Evolutionary conservation across 2,113 vertebrate species (phyloP).

Genomic region (Emydocephalus ijimae): DNA sequence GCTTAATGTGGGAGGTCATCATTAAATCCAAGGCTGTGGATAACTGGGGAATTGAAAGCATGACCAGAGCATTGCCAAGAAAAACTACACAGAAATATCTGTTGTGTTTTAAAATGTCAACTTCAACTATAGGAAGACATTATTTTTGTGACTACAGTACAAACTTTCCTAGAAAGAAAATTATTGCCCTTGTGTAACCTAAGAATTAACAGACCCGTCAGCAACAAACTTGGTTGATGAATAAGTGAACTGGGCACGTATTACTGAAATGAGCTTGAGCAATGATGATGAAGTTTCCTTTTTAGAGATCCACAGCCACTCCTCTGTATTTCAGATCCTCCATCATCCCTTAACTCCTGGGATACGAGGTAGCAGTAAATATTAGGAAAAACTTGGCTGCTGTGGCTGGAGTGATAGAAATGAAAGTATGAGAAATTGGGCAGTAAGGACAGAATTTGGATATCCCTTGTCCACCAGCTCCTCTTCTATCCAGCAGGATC

Average conservation of each 20-base stretch:
- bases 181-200: not conserved
- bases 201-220: not conserved
- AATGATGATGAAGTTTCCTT: not conserved
- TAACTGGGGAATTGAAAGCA: not conserved
- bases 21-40: not conserved
- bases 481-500: not conserved
- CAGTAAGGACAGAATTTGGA: not conserved
- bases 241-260: not conserved
- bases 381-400: not conserved
- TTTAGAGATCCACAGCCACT: not conserved
- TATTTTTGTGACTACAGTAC: not conserved
- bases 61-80: not conserved
- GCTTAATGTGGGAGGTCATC: not conserved
- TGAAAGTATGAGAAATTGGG: not conserved
- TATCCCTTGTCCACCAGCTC: not conserved
- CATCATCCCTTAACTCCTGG: not conserved
- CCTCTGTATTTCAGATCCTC: not conserved
- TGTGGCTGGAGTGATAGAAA: not conserved
- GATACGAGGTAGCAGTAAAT: not conserved
- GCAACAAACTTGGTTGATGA: not conserved
- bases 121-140: not conserved
- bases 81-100: not conserved
- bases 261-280: not conserved
- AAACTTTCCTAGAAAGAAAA: not conserved
- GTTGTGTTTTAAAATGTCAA: not conserved